Percentiles rank a stretch among this genome's conserved stretches.
These are phyloP conservation scores for Leptopilina drosophilae DNA, from an alignment of 2,888 invertebrate genomes.

Conservation along the genomic window DNA sequence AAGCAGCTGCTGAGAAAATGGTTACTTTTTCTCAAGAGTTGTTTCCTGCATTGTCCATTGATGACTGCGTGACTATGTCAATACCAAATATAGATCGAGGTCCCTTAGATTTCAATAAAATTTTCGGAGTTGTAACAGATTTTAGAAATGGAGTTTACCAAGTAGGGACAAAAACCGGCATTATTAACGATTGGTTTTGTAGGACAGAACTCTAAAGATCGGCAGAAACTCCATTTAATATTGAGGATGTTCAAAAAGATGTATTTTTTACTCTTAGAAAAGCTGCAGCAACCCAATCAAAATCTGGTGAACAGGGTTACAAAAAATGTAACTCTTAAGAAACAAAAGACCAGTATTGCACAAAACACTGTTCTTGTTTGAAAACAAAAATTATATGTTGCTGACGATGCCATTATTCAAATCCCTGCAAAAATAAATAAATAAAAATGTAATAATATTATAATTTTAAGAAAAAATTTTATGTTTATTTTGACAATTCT, in stretches of 20 bases:
- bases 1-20: no score
- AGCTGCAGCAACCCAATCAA: no score
- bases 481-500: no score
- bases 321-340: no score
- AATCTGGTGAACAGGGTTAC: no score
- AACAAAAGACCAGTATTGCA: no score
- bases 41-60: slow-evolving; percentile 40
- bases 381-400: slow-evolving; percentile 27
- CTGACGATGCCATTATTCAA: slow-evolving; percentile 22
- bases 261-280: no score
- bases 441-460: no score
- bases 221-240: slow-evolving; percentile 18
- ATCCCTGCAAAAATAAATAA: slow-evolving; percentile 37
- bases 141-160: slow-evolving; percentile 46
- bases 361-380: slow-evolving; percentile 41
- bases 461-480: no score
- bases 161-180: slow-evolving; percentile 43
- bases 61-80: slow-evolving; percentile 34
- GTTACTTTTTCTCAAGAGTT: slow-evolving; percentile 35
- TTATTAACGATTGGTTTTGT: slow-evolving; percentile 40
- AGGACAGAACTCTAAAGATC: slow-evolving; percentile 42
- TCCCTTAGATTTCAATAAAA: slow-evolving; percentile 43
- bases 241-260: no score
- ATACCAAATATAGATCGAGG: slow-evolving; percentile 46
- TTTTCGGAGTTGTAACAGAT: slow-evolving; percentile 40